Evolutionary conservation across 2,797 vertebrate species (phyloP).

Genomic region (Nyctibius grandis): DNA sequence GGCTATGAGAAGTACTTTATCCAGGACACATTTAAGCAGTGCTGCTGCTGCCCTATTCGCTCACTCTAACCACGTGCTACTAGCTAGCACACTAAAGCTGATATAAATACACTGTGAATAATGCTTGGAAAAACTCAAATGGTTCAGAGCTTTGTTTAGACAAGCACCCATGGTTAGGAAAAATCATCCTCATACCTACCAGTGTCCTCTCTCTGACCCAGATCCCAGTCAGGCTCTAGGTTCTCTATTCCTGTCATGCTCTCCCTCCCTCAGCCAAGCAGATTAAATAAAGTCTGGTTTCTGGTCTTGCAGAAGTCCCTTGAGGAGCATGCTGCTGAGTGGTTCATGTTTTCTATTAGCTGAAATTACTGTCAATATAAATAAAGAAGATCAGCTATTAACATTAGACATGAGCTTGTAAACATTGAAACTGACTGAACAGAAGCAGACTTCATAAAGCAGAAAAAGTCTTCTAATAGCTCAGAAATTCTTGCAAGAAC

Average conservation of each 20-base stretch:
- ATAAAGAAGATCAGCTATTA: conserved; percentile 2
- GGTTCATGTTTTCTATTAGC: conserved; percentile 31
- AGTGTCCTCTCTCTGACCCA: neutral
- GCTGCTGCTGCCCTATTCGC: neutral
- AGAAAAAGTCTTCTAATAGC: neutral
- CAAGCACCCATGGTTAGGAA: neutral
- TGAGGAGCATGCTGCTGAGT: neutral
- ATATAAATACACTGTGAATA: neutral
- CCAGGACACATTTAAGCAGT: neutral
- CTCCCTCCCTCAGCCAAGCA: neutral
- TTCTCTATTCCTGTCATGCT: neutral
- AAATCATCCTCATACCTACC: neutral
- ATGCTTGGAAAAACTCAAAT: neutral
- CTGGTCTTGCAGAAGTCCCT: neutral
- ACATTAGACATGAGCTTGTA: conserved; percentile 9
- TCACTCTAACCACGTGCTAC: neutral
- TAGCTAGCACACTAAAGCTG: neutral
- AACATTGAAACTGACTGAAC: neutral
- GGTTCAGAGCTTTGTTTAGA: neutral
- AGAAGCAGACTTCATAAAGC: neutral
- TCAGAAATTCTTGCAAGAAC: neutral
- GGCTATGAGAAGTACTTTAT: neutral
- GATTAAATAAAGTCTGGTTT: conserved; percentile 4
- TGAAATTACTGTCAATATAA: conserved; percentile 54
- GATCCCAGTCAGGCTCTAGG: neutral